These are phyloP conservation scores for Macheiramphus alcinus DNA, from an alignment of 2,113 vertebrate species.

Conservation along the genomic window DNA sequence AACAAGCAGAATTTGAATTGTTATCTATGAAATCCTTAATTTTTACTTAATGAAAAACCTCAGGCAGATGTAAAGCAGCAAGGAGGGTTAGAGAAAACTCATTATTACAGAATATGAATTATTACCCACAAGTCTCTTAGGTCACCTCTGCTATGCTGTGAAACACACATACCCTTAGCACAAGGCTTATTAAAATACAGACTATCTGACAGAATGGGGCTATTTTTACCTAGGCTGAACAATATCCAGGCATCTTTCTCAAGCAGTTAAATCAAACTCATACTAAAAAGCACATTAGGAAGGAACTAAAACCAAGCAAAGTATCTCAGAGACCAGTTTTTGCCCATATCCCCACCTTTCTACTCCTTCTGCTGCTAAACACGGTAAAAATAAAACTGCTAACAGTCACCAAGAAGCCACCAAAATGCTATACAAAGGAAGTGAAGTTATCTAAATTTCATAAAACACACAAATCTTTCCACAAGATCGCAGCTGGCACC, in stretches of 20 bases:
- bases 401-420: not conserved
- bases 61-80: not conserved
- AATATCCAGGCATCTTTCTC: not conserved
- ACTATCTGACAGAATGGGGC: conserved; percentile 34
- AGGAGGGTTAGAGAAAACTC: not conserved
- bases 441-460: not conserved
- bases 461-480: not conserved
- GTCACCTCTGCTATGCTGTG: conserved; percentile 1
- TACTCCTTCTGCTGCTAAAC: not conserved
- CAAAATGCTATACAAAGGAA: not conserved
- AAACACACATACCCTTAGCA: not conserved
- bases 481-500: not conserved
- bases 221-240: not conserved
- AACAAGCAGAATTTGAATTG: not conserved
- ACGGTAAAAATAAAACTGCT: accelerated
- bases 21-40: not conserved
- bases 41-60: not conserved
- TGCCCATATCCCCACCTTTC: not conserved
- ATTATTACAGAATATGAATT: conserved; percentile 28
- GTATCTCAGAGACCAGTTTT: not conserved
- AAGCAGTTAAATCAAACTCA: not conserved
- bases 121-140: not conserved
- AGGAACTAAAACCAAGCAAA: not conserved
- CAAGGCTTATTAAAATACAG: conserved; percentile 31
- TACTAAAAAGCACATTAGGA: not conserved